Percentiles rank a stretch among this genome's conserved stretches.
Conservation (phyloP, 2,888 invertebrate genomes). For the Colostygia pectinataria region DNA sequence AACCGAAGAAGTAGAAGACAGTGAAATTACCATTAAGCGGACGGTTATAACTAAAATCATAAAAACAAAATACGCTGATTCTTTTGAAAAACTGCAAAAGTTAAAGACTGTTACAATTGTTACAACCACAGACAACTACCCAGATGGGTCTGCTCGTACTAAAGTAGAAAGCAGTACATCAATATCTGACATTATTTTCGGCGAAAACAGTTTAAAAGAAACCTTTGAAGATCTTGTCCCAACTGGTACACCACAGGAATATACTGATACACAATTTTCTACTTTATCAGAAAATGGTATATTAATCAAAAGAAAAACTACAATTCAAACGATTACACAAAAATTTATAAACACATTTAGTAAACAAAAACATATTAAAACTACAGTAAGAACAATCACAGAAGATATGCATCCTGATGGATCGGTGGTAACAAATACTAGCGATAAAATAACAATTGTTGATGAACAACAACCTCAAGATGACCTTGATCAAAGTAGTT, state of each 20-base stretch:
- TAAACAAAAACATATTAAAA: conserved; percentile 58
- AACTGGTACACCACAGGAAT: conserved; percentile 50
- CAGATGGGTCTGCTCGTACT: conserved; percentile 41
- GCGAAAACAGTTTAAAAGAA: conserved; percentile 38
- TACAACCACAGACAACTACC: conserved; percentile 43
- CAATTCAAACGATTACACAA: conserved; percentile 54
- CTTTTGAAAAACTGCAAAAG: conserved; percentile 36
- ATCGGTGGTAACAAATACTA: conserved; percentile 61
- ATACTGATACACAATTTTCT: conserved; percentile 47
- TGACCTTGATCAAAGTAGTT: conserved; percentile 11
- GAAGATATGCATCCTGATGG: conserved; percentile 73
- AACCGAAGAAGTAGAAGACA: conserved; percentile 34
- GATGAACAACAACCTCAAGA: conserved; percentile 45
- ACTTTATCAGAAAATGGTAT: conserved; percentile 52
- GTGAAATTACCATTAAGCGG: conserved; percentile 23
- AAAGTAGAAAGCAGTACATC: conserved; percentile 42
- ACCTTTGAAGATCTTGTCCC: conserved; percentile 47
- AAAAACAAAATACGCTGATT: conserved; percentile 38
- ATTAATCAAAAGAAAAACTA: conserved; percentile 56
- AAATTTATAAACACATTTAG: conserved; percentile 45
- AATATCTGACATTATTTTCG: conserved; percentile 32
- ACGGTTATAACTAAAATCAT: conserved; percentile 27
- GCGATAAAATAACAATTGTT: conserved; percentile 60
- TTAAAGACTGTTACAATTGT: conserved; percentile 38
- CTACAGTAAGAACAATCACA: conserved; percentile 55